Conservation (phyloP, 2,797 vertebrate genomes). For the Harpagifer antarcticus region DNA sequence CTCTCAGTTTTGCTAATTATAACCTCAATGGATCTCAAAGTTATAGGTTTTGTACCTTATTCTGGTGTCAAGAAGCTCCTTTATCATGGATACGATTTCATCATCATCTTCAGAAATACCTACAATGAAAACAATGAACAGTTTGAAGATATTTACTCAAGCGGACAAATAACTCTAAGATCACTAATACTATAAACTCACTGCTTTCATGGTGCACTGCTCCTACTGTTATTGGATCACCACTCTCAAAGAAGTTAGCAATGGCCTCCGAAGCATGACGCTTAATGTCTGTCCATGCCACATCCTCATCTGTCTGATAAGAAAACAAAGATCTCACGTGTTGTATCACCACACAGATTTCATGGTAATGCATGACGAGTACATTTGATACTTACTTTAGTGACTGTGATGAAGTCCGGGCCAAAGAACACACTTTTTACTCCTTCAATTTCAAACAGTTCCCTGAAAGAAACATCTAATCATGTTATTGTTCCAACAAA, state of each 20-base stretch:
- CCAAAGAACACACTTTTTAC: conserved; percentile 90
- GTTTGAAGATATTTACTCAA: not conserved
- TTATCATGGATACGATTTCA: conserved; percentile 88
- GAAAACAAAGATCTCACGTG: conserved; percentile 17
- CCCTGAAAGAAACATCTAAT: conserved; percentile 67
- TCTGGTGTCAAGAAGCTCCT: conserved; percentile 88
- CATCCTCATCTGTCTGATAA: conserved; percentile 82
- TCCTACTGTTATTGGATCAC: conserved; percentile 81
- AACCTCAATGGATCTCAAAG: not conserved
- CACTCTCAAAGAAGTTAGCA: conserved; percentile 84
- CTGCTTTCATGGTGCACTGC: conserved; percentile 82
- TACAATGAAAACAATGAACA: conserved; percentile 53
- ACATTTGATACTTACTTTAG: conserved; percentile 80
- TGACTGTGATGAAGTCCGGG: conserved; percentile 89
- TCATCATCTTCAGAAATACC: conserved; percentile 86
- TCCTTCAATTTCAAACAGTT: conserved; percentile 88
- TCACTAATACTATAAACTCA: conserved; percentile 62
- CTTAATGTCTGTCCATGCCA: conserved; percentile 86
- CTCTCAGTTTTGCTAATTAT: not conserved
- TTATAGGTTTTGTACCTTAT: conserved; percentile 80
- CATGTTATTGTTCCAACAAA: conserved; percentile 24
- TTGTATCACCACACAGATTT: not conserved
- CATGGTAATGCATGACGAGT: not conserved
- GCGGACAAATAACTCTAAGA: not conserved
- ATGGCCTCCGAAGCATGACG: conserved; percentile 79